Base-by-base conservation (phyloP, 2,113 vertebrate species). In the Asarcornis scutulata region DNA sequence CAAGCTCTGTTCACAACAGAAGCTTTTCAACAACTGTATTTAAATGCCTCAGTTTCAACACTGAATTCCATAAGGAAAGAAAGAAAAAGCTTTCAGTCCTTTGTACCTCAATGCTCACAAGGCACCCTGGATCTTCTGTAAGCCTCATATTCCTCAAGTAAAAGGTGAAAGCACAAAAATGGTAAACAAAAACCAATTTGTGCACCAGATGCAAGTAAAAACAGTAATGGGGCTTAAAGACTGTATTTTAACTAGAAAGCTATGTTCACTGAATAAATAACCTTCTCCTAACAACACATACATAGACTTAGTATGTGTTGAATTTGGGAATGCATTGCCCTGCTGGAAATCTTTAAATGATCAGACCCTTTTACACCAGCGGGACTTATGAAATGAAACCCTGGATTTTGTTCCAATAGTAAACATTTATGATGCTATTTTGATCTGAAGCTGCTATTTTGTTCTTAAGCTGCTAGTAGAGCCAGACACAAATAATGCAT, bases 1-100 rank as follows among this genome's bases (percentile, higher is more conserved):
- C 89, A 90, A 90, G 86, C 46, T 78, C 83, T 95, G 79, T 78
- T 97, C 83, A 96, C 86, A 95, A 95, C 92, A 95, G 96, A 93
- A 94, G 80, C 81, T 87, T 97, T 97, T 97, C 95, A 97, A 96
- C 91, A 97, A 97, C 91, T 95, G 83, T 60, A 83, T 60, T 95
- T 68, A 94, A 93, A 92, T 73, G 79, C 44, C 38, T 60, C 29
- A 46, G 69, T 86, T 97, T 93, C 86, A 92, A 59, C 71, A 74
- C n/a, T 29, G 17, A 91, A 82, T 76, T 88, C 85, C 74, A 64
- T 46, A 78, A 78, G 68, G 56, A 83, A 89, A 71, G 73, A 86
- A 82, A 93, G 31, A 72, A 91, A 89, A 84, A 81, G 5, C 48
- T 89, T 94, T 95, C 75, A 71, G n/a, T 63, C 25, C 66, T 96